phyloP scores from a whole-genome alignment of 2,113 vertebrate species.

The Argyrosomus japonicus region DNA sequence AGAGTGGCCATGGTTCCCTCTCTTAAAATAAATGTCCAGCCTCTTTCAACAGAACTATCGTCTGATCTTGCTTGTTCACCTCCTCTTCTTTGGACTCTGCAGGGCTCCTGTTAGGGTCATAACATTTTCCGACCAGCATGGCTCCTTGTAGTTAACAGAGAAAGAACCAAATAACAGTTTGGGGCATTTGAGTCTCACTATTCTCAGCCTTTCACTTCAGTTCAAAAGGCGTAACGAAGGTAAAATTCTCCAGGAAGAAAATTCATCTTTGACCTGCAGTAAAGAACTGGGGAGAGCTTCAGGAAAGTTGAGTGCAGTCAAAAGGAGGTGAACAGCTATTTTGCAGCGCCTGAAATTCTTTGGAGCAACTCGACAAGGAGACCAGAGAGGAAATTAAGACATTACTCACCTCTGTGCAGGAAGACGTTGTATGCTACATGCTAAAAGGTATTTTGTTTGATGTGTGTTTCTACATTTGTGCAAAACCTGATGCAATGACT shows the following conservation, averaged over 20 bases:
- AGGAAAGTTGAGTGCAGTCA: too few species aligned
- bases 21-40: neutral
- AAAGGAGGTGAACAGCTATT: neutral
- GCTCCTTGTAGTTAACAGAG: neutral
- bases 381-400: slow-evolving; percentile 1
- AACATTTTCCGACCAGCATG: neutral
- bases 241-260: neutral
- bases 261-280: neutral
- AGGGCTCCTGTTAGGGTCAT: neutral
- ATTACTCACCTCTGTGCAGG: neutral
- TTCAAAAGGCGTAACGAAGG: neutral
- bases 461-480: neutral
- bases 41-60: neutral
- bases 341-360: neutral
- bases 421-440: neutral
- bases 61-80: neutral
- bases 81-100: neutral
- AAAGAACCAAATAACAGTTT: neutral
- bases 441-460: too few species aligned
- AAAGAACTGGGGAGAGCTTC: neutral
- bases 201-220: neutral
- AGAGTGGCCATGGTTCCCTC: neutral
- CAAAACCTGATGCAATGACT: neutral
- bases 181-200: too few species aligned
- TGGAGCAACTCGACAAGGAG: neutral